Evolutionary conservation across 2,888 invertebrate species (phyloP).

Genomic region (Eupithecia subfuscata): DNA sequence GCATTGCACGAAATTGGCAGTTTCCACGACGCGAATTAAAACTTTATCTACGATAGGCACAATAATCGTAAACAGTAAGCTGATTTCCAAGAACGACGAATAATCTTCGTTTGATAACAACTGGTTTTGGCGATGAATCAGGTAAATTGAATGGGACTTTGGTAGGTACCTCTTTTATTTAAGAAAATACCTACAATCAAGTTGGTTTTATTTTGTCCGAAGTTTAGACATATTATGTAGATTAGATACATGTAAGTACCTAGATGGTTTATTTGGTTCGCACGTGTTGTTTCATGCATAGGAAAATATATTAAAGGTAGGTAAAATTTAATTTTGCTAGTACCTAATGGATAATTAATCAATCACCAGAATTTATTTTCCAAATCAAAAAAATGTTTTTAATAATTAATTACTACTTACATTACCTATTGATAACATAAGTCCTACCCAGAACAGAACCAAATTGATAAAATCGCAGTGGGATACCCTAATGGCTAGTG

Average conservation of each 20-base stretch:
- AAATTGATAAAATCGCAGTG: neutral
- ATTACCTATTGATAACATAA: no score
- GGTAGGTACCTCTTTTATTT: neutral
- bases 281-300: neutral
- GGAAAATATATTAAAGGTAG: neutral
- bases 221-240: no score
- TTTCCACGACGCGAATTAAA: neutral
- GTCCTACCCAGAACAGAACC: no score
- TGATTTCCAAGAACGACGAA: conserved; percentile 5
- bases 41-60: neutral
- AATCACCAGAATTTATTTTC: no score
- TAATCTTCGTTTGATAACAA: neutral
- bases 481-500: no score
- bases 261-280: neutral
- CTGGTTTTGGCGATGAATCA: neutral
- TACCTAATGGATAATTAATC: no score
- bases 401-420: no score
- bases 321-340: neutral
- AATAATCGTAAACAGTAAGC: conserved; percentile 2
- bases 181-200: neutral
- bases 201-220: neutral
- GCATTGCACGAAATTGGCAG: neutral
- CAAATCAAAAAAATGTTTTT: no score
- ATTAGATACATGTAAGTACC: no score
- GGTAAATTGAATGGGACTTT: neutral